Base-by-base conservation (phyloP, 2,888 invertebrate genomes). In the Eupithecia subfuscata region DNA sequence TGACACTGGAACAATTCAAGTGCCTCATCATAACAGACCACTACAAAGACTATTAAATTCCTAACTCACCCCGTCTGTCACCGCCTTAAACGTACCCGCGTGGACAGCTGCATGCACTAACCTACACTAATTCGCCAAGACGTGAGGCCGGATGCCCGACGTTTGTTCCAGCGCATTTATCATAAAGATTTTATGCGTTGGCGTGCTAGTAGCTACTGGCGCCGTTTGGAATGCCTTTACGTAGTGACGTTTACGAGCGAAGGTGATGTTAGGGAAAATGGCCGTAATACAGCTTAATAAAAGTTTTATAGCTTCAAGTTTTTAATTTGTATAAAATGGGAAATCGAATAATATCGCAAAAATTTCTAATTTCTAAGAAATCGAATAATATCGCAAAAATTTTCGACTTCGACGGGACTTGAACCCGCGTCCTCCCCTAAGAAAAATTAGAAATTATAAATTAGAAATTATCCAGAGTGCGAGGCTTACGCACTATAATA, bases 131-230 rank as follows among this genome's bases (percentile, higher is more conserved):
- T 71, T 40, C 40, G 60, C 16, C 43, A 43, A 25, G n/a, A 63
- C 43, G 70, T 45, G 63, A 43, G 70, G 22, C 45, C 37, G 70
- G 60, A 60, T 63, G 60, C 22, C 52, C 60, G 40, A 12, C 64
- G 63, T 71, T 65, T 52, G 65, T 71, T 71, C 71, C 71, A 71
- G 71, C n/a, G 65, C 64, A 65, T 71, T 48, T 30, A 43, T 65
- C 71, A 71, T 48, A 65, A 18, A 63, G 34, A 71, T 63, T 64
- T 71, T 71, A 71, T 43, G 52, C 22, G 52, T 56, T n/a, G 52
- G 9, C 52, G 11, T 56, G 45, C 64, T 40, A 16, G 8, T 22
- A 0, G 6, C 67, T 40, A 16, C 68, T 68, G 68, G 68, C 68
- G 40, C 43, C 22, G 68, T 68, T 37, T 68, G 68, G 8, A 43